A percentile compares a stretch with the other conserved stretches of the same genome.
Evolutionary conservation across 2,888 invertebrate species (phyloP).

Genomic region (Drosophila infuscata): DNA sequence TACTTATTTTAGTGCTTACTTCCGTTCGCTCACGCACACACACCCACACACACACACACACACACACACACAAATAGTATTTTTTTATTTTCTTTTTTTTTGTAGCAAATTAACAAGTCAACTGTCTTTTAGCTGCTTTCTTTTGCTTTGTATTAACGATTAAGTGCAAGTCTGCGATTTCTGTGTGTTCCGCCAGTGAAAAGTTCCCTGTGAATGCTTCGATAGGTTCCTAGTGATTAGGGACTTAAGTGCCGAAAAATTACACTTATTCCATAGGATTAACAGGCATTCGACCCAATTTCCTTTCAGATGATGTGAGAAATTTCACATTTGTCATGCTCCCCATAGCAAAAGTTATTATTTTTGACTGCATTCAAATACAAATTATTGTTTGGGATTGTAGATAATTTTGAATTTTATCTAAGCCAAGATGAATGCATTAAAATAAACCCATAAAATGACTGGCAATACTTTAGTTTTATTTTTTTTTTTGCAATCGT

Average conservation of each 20-base stretch:
- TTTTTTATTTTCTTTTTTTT: slow-evolving; percentile 3
- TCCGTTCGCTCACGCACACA: slow-evolving; percentile 32
- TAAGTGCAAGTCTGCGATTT: slow-evolving; percentile 8
- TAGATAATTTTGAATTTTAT: neutral
- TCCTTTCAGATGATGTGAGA: too few species aligned
- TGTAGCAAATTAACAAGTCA: slow-evolving; percentile 64
- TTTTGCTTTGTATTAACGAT: slow-evolving; percentile 5
- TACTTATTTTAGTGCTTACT: slow-evolving; percentile 67
- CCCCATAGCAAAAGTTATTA: neutral
- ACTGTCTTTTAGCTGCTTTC: slow-evolving; percentile 2
- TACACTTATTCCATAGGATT: neutral
- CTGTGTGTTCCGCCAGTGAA: neutral
- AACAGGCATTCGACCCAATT: neutral
- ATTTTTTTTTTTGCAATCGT: neutral
- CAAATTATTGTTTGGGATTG: neutral
- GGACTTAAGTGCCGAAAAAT: neutral
- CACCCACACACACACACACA: slow-evolving; percentile 4
- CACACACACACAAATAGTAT: neutral
- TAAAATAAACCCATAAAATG: too few species aligned
- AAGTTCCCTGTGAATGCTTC: neutral
- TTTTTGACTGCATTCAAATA: neutral
- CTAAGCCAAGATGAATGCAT: neutral
- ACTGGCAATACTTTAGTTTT: neutral
- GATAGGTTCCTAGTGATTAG: slow-evolving; percentile 1
- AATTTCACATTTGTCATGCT: neutral